A percentile compares a stretch with the other conserved stretches of the same genome.
These are phyloP conservation scores for Drosophila nebulosa DNA, from an alignment of 1,140 invertebrate genomes.

Conservation along the genomic window DNA sequence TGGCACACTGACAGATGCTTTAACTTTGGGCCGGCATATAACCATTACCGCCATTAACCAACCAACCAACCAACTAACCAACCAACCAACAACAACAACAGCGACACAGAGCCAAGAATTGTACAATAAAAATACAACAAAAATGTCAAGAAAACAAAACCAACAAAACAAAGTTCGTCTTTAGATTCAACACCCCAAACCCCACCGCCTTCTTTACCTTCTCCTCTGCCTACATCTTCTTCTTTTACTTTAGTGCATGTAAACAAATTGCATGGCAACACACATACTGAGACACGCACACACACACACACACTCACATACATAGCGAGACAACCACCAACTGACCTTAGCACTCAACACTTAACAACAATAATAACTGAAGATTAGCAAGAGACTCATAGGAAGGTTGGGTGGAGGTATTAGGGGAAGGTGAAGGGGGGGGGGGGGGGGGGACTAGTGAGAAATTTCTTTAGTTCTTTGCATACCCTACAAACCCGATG, in stretches of 20 bases:
- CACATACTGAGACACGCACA: neutral
- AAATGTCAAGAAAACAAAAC: slow-evolving; percentile 1
- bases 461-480: too few species aligned
- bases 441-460: neutral
- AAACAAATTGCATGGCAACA: slow-evolving; percentile 51
- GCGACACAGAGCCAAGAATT: slow-evolving; percentile 10
- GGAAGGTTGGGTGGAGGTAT: neutral
- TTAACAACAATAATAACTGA: slow-evolving; percentile 8
- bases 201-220: neutral
- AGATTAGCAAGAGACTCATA: neutral
- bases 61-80: slow-evolving; percentile 17
- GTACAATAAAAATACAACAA: slow-evolving; percentile 8
- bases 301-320: neutral
- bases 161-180: slow-evolving; percentile 33
- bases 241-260: slow-evolving; percentile 26
- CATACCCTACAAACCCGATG: too few species aligned
- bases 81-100: slow-evolving; percentile 12
- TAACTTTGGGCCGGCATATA: neutral
- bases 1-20: slow-evolving; percentile 21
- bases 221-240: neutral
- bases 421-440: neutral
- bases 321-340: slow-evolving; percentile 36
- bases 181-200: slow-evolving; percentile 8
- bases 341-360: slow-evolving; percentile 63
- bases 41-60: slow-evolving; percentile 8